A percentile compares a stretch with the other conserved stretches of the same genome.
Evolutionary conservation across 1,140 invertebrate species (phyloP).

Genomic region (Drosophila ficusphila): DNA sequence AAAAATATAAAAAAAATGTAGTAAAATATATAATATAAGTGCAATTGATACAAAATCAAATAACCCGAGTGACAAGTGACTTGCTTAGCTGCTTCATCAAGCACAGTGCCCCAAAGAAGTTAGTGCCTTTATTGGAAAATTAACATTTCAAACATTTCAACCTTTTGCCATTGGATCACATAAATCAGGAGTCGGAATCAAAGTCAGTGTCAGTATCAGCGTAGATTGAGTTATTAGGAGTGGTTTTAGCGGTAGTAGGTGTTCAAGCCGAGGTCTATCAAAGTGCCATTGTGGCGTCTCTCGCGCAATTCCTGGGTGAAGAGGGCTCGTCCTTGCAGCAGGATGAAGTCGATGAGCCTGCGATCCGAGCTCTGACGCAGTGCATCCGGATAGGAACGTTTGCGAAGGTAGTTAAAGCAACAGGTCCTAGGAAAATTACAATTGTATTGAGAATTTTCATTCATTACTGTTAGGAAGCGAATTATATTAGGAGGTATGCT

Average conservation of each 20-base stretch:
- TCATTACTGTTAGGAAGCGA: not conserved
- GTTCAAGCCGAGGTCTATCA: slow-evolving; percentile 62
- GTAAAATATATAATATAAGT: slow-evolving; percentile 51
- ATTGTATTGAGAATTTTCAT: too few relatives aligned
- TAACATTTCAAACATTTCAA: slow-evolving; percentile 71
- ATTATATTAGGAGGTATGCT: too few relatives aligned
- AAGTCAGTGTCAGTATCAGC: slow-evolving; percentile 10
- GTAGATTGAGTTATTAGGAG: not conserved
- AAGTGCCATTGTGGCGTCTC: slow-evolving; percentile 59
- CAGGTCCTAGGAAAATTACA: slow-evolving; percentile 56
- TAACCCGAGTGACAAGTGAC: not conserved
- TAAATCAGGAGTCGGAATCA: slow-evolving; percentile 12
- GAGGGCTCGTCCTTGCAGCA: slow-evolving; percentile 72
- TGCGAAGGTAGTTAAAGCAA: slow-evolving; percentile 82
- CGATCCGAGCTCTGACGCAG: slow-evolving; percentile 70
- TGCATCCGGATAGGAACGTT: slow-evolving; percentile 70
- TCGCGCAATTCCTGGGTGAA: slow-evolving; percentile 68
- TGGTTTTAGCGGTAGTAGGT: slow-evolving; percentile 57
- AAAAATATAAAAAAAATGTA: slow-evolving; percentile 59
- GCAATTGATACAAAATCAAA: slow-evolving; percentile 79
- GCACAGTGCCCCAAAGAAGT: slow-evolving; percentile 50
- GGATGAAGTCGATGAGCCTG: slow-evolving; percentile 77
- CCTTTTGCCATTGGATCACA: slow-evolving; percentile 11
- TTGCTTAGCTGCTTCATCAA: slow-evolving; percentile 48
- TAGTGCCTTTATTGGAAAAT: slow-evolving; percentile 61